A percentile compares a stretch with the other conserved stretches of the same genome.
phyloP scores from a whole-genome alignment of 2,888 invertebrate genomes.

The Andricus curvator region DNA sequence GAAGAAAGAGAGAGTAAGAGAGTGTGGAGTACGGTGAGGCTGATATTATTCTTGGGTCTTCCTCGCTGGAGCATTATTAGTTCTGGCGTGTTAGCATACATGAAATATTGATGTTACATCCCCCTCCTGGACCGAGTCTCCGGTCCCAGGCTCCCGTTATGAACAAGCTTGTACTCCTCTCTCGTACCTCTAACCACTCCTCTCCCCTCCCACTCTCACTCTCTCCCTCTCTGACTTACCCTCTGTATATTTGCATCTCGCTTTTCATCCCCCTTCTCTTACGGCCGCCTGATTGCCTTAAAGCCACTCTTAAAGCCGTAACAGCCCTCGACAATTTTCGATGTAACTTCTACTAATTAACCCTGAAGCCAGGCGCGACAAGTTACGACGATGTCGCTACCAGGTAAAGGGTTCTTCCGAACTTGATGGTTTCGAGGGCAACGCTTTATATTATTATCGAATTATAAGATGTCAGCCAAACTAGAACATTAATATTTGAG shows the following conservation, averaged over 20 bases:
- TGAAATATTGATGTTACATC: conserved; percentile 78
- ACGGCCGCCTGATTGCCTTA: conserved; percentile 64
- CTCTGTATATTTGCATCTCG: conserved; percentile 34
- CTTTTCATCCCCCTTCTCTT: conserved; percentile 49
- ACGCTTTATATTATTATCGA: not conserved
- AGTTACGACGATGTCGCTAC: conserved; percentile 45
- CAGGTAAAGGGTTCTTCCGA: not conserved
- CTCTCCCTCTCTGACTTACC: conserved; percentile 43
- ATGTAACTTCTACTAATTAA: conserved; percentile 54
- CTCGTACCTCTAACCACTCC: conserved; percentile 46
- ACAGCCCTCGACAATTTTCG: conserved; percentile 60
- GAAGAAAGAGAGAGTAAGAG: conserved; percentile 11
- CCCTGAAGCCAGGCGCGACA: conserved; percentile 51
- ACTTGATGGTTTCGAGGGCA: conserved; percentile 1
- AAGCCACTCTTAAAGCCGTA: conserved; percentile 65
- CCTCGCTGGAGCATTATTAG: conserved; percentile 76
- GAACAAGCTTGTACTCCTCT: conserved; percentile 52
- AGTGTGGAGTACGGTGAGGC: conserved; percentile 46
- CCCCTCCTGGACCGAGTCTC: conserved; percentile 56
- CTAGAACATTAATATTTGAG: not conserved
- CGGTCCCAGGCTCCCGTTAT: conserved; percentile 54
- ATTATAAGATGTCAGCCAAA: not conserved
- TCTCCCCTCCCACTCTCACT: conserved; percentile 41
- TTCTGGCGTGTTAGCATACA: conserved; percentile 78
- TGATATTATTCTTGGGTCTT: conserved; percentile 78